Conservation (phyloP, 2,888 invertebrate species). For the Melieria picta region DNA sequence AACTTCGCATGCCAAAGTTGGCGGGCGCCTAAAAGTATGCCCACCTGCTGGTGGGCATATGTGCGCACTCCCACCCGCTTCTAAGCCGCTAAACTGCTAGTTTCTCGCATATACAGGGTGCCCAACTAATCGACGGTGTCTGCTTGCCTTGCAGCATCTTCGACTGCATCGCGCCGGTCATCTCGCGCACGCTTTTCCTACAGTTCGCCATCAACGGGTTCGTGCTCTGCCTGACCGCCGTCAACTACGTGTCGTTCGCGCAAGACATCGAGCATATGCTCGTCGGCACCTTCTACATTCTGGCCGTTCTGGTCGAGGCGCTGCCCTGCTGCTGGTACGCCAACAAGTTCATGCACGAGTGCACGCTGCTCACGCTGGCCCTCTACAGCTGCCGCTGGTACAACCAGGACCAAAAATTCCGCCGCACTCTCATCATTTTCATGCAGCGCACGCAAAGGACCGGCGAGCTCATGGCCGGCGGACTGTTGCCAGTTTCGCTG, state of each 20-base stretch:
- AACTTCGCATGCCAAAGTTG: too few species aligned
- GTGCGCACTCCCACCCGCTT: too few species aligned
- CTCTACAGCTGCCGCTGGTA: slow-evolving; percentile 51
- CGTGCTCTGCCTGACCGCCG: slow-evolving; percentile 41
- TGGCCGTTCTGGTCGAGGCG: slow-evolving; percentile 42
- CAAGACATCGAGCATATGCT: slow-evolving; percentile 35
- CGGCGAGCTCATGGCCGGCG: slow-evolving; percentile 45
- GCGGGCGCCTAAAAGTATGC: too few species aligned
- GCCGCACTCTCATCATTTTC: slow-evolving; percentile 49
- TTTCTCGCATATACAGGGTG: too few species aligned
- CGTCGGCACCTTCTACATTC: slow-evolving; percentile 35
- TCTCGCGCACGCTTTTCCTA: slow-evolving; percentile 44
- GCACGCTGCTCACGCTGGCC: slow-evolving; percentile 44
- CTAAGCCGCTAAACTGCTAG: too few species aligned
- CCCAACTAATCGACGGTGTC: too few species aligned
- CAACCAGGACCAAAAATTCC: slow-evolving; percentile 46
- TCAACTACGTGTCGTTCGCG: slow-evolving; percentile 43
- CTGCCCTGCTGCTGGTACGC: slow-evolving; percentile 49
- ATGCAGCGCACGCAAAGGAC: slow-evolving; percentile 51
- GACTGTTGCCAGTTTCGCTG: slow-evolving; percentile 48
- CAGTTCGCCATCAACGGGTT: slow-evolving; percentile 47
- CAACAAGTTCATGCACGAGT: slow-evolving; percentile 44
- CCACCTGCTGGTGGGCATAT: too few species aligned
- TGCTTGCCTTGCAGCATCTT: slow-evolving; percentile 42
- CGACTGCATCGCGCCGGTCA: slow-evolving; percentile 41